Evolutionary conservation across 1,140 invertebrate genomes (phyloP).

Genomic region (Pemphigus obesinymphae): DNA sequence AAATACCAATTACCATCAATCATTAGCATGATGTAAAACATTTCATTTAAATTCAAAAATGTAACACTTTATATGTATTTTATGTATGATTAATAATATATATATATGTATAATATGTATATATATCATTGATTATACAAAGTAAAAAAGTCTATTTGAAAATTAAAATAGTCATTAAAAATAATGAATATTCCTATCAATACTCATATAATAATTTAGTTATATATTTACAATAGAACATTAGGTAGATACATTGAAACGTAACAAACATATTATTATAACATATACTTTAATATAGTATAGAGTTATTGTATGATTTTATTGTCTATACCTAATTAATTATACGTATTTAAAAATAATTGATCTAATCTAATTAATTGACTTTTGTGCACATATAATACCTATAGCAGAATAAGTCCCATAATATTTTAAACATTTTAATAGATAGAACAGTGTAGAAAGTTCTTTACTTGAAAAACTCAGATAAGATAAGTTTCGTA

Average conservation of each 20-base stretch:
- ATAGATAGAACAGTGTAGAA: neutral
- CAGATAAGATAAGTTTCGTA: neutral
- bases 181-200: no score
- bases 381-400: neutral
- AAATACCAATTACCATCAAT: no score
- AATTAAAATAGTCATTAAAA: neutral
- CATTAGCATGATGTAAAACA: no score
- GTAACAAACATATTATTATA: neutral
- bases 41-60: no score
- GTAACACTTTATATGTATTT: no score
- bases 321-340: neutral
- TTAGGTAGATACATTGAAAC: no score
- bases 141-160: no score
- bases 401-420: no score
- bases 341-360: neutral
- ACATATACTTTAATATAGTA: neutral
- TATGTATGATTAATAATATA: no score
- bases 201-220: neutral
- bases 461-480: neutral
- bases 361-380: neutral
- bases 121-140: no score
- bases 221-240: neutral
- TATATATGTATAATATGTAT: no score
- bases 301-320: neutral
- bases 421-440: neutral